phyloP scores from a whole-genome alignment of 2,113 vertebrate species.

The Neolamprologus brichardi region DNA sequence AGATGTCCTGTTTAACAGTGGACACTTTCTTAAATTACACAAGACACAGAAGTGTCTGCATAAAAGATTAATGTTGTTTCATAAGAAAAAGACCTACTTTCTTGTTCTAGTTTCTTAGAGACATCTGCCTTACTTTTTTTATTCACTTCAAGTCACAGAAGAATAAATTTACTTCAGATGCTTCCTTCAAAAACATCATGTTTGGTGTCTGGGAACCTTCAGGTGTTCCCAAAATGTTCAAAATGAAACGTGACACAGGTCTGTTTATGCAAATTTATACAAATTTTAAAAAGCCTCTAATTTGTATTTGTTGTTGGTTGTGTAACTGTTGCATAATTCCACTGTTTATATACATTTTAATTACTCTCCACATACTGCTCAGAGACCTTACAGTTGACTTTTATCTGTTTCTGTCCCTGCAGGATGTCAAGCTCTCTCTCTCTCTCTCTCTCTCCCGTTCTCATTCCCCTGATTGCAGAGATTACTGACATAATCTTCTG shows the following conservation, averaged over 20 bases:
- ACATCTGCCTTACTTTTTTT: not conserved
- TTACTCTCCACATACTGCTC: not conserved
- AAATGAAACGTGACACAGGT: not conserved
- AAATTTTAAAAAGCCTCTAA: not conserved
- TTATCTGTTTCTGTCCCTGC: not conserved
- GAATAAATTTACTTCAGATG: not conserved
- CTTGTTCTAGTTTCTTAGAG: not conserved
- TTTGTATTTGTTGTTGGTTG: not conserved
- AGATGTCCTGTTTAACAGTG: not conserved
- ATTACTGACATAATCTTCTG: constrained; percentile 64
- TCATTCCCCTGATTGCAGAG: constrained; percentile 43
- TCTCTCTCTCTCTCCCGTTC: not conserved
- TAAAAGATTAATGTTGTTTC: not conserved
- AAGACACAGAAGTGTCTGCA: not conserved
- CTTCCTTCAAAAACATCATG: not conserved
- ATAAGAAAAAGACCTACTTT: not conserved
- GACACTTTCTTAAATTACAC: not conserved
- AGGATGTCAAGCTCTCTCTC: not conserved
- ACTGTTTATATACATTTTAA: constrained; percentile 20
- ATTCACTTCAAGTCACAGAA: not conserved
- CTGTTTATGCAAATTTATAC: not conserved
- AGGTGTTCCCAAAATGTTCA: not conserved
- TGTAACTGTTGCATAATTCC: constrained; percentile 10
- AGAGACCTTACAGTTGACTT: not conserved
- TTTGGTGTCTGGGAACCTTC: not conserved